Evolutionary conservation across 2,113 vertebrate genomes (phyloP).

Genomic region (Suricata suricatta): DNA sequence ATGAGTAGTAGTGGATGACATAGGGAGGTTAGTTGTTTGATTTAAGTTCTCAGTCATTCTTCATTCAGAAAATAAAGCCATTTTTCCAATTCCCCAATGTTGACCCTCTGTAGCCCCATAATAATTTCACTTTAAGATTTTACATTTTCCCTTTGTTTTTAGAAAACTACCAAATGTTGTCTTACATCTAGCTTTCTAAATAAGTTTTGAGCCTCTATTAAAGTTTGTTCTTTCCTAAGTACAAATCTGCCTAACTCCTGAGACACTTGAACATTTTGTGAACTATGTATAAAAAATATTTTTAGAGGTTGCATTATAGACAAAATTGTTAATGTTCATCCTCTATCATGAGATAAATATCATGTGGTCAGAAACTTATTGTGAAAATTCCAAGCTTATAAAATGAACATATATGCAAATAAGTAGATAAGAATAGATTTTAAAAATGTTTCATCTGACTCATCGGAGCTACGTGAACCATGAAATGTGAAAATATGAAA

Average conservation of each 20-base stretch:
- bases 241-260: neutral
- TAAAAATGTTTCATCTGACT: slow-evolving; percentile 7
- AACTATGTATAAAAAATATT: neutral
- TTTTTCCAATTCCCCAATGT: neutral
- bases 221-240: neutral
- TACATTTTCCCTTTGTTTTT: neutral
- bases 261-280: neutral
- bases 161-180: neutral
- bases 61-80: slow-evolving; percentile 29
- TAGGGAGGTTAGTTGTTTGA: neutral
- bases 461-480: slow-evolving; percentile 27
- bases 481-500: slow-evolving; percentile 63
- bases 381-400: slow-evolving; percentile 27
- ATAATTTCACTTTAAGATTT: neutral
- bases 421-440: slow-evolving; percentile 17
- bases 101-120: neutral
- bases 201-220: neutral
- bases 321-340: neutral
- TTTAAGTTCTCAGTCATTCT: slow-evolving; percentile 9
- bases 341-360: neutral
- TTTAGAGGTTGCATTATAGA: neutral
- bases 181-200: neutral
- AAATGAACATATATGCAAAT: slow-evolving; percentile 43
- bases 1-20: neutral
- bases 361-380: slow-evolving; percentile 12